Base-by-base conservation (phyloP, 2,888 invertebrate species). In the Ceraclea dissimilis region DNA sequence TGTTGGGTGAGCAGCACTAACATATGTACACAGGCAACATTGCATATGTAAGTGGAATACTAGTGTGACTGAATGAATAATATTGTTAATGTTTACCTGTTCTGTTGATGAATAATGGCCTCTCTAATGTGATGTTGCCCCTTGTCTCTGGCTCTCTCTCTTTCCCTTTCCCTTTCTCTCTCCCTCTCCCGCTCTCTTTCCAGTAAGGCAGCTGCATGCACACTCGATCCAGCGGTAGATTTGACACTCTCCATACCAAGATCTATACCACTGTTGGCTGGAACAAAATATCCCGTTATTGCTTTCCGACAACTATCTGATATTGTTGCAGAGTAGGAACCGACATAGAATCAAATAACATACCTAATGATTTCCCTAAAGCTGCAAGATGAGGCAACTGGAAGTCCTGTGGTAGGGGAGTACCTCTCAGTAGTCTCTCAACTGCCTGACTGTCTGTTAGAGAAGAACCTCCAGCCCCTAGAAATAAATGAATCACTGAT, bases 51-150 rank as follows among this genome's bases (percentile, higher is more conserved):
- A n/a, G n/a, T n/a, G n/a, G n/a, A n/a, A n/a, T n/a, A n/a, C n/a
- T n/a, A n/a, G n/a, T n/a, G n/a, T n/a, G n/a, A n/a, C n/a, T n/a
- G n/a, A n/a, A n/a, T n/a, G n/a, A n/a, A n/a, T n/a, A n/a, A n/a
- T n/a, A n/a, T n/a, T n/a, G n/a, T n/a, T n/a, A n/a, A n/a, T n/a
- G n/a, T n/a, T n/a, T 48, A 63, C 52, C 74, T 81, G 78, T 67
- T 82, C 67, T 85, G 85, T 63, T 85, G 85, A 64, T 85, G 86
- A 57, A 85, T 76, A 48, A 85, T 67, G 8, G 79, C 78, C 1
- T 79, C 79, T 2, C 78, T 76, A 65, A 84, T 76, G 67, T 84
- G 82, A 63, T 85, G 85, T 1, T 75, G 63, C 13, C 64, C 65
- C 64, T 77, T 76, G 50, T 78, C 78, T 51, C 72, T 77, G 2